Evolutionary conservation across 2,113 vertebrate genomes (phyloP), one percentile per base, ranked within the genome.

Genomic region (Malurus melanocephalus): DNA sequence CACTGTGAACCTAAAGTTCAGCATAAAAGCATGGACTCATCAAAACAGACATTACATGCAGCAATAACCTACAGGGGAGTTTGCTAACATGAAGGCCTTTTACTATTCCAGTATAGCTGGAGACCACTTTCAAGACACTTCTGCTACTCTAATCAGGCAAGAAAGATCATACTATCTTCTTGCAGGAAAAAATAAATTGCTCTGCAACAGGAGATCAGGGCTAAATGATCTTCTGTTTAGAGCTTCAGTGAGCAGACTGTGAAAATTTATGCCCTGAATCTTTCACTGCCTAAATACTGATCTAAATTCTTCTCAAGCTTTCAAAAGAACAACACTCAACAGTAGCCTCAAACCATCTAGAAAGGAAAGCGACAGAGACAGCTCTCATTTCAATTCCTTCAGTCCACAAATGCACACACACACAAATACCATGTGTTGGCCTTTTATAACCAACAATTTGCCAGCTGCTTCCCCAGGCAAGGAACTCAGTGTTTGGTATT

Each of bases 301-400:
- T 77, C 72, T 67, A 69, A 93, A 89, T 92, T 92, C 87, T 87
- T 65, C 81, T 73, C 79, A n/a, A 76, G 74, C 60, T 87, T 90
- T 85, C 72, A 77, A 48, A 77, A 68, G 21, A 92, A 40, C n/a
- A 85, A 68, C 48, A 66, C 43, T 74, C 85, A 60, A 24, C 89
- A 83, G 85, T 14, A 89, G 60, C 85, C 89, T 66, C 65, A 49
- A 83, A 80, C 79, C 87, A 93, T 71, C 85, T 42, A 71, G 68
- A 78, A 83, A 64, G 35, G 40, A 62, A 79, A 85, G 69, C 20
- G 33, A n/a, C 9, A 60, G 40, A 88, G 35, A 23, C 28, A 52
- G 56, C 26, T 20, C 73, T 78, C 53, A 51, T 59, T 79, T 42
- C 56, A 48, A 18, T 15, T 69, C 82, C 66, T 79, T 55, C 30